These are phyloP conservation scores for Synergus laeviventris DNA, from an alignment of 2,888 invertebrate genomes.

Conservation along the genomic window DNA sequence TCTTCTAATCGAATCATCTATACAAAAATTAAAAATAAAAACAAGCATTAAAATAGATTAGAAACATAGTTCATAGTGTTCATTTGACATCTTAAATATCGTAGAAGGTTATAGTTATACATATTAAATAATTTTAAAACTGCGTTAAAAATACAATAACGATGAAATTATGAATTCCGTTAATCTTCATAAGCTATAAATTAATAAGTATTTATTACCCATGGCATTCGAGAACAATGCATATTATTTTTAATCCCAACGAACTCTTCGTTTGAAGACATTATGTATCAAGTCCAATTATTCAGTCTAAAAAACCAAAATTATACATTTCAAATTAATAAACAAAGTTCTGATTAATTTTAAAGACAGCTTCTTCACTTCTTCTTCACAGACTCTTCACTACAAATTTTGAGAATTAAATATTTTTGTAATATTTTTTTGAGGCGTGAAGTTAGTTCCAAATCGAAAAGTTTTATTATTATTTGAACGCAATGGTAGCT, in stretches of 20 bases:
- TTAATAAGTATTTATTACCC: conserved; percentile 47
- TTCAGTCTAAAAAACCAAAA: not conserved
- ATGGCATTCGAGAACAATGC: conserved; percentile 49
- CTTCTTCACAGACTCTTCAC: not conserved
- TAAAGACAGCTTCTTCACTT: not conserved
- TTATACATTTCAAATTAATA: not conserved
- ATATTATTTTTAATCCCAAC: conserved; percentile 38
- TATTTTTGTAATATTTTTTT: not conserved
- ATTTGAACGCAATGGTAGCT: too few relatives aligned
- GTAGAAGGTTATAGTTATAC: not conserved
- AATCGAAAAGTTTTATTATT: not conserved
- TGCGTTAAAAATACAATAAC: not conserved
- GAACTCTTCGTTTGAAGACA: conserved; percentile 37
- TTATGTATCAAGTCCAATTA: not conserved
- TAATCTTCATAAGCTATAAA: not conserved
- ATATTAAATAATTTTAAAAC: not conserved
- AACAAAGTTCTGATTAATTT: not conserved
- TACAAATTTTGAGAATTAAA: not conserved
- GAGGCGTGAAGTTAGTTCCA: not conserved
- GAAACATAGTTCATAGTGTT: not conserved
- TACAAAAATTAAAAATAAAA: not conserved
- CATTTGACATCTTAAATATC: not conserved
- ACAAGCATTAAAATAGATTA: not conserved
- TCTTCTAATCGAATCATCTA: conserved; percentile 1
- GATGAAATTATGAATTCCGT: not conserved